Base-by-base conservation (phyloP, 23 tunicate species). In the Aplidium turbinatum region DNA sequence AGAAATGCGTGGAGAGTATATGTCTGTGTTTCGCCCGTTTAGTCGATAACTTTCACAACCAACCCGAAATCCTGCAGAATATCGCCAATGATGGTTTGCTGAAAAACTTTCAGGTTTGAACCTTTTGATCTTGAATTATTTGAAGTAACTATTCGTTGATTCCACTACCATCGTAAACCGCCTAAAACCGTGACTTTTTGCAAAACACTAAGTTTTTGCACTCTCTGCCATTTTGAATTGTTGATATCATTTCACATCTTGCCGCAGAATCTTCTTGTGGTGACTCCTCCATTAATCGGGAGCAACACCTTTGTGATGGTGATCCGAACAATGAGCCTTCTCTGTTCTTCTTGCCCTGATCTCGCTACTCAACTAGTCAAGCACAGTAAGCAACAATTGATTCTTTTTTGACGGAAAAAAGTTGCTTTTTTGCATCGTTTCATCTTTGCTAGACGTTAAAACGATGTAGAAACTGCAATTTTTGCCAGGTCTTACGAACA, bases 231-330 rank as follows among this genome's bases (percentile, higher is more conserved):
- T n/a, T n/a, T n/a, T n/a, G n/a, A n/a, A n/a, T n/a, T n/a, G n/a
- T n/a, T n/a, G n/a, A n/a, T n/a, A n/a, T n/a, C n/a, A n/a, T n/a
- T n/a, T n/a, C n/a, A n/a, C n/a, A 9, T 11, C 16, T 42, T 11
- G 16, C 50, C 31, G 11, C 58, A 85, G 91, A 79, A 74, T 18
- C 48, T 91, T 2, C 53, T 91, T 19, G 79, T 91, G 1, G 82
- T 78, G 5, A 58, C 86, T 0, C 89, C 97, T 32, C 83, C 97
- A 4, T 58, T 79, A 25, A 66, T 91, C 22, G 89, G 91, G 50
- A 91, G 97, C 83, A 79, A 58, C 58, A 84, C 85, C 27, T 84
- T 91, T 58, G 97, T 91, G 52, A 84, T 91, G 90, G 91, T 91
- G 38, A 84, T 91, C 6, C 75, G 82, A 21, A 83, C 88, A 33